Base-by-base conservation (phyloP, 2,797 vertebrate genomes). In the Pseudopleuronectes americanus region DNA sequence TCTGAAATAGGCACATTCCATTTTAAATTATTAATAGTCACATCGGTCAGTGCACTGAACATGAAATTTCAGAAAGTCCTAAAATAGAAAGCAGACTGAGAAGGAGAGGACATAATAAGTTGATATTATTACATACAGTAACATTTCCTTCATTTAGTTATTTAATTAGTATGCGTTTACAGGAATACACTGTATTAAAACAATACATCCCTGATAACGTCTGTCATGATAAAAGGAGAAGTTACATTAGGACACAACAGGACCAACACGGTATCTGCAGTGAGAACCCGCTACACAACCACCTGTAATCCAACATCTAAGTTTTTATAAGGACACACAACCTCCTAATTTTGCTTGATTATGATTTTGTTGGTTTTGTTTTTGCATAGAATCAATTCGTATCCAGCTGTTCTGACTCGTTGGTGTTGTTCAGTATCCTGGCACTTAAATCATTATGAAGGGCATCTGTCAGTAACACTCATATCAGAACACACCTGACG, bases 11-110 rank as follows among this genome's bases (percentile, higher is more conserved):
- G 9, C 60, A 26, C 5, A 38, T 19, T 16, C 14, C 3, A 28
- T 24, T 54, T 54, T 24, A 33, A 77, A 70, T 38, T 54, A 58
- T 54, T 59, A 23, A 71, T 13, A 36, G 22, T 28, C 16, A 24
- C 38, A 38, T 45, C 13, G 3, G 26, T 57, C 52, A 68, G 19
- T 57, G 19, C 19, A 43, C 4, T 45, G 14, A 52, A 48, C 33
- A 31, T 14, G 9, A 38, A 17, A 12, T 8, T 24, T 3, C 59
- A 8, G 55, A 22, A 53, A 47, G 48, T 12, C 8, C 45, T 66
- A 2, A 48, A 33, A 57, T 16, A 53, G 12, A 13, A 16, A 58
- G 36, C 14, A 51, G 45, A 12, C 26, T 22, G 10, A 48, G 28
- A 17, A 9, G 13, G 13, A 33, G 4, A 1, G 33, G n/a, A 57